Base-by-base conservation (phyloP, 2,797 vertebrate genomes). In the Siniperca undulata region DNA sequence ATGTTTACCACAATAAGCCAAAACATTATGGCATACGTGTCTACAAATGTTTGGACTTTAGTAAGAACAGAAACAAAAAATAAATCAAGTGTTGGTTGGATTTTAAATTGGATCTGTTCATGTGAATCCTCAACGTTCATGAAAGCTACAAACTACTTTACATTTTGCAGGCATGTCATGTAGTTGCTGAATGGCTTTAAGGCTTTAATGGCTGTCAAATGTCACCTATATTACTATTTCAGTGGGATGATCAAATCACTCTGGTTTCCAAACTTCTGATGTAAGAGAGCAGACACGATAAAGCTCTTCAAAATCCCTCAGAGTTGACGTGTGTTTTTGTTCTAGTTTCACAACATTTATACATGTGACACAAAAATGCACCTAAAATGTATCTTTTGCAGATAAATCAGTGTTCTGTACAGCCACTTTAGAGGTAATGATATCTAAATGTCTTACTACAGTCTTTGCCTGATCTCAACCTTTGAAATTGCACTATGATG, bases 191-290 rank as follows among this genome's bases (percentile, higher is more conserved):
- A 52, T 52, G 20, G 20, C 50, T 52, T 52, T 52, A 10, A 53
- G 3, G 20, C 50, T n/a, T 53, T 53, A 52, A 22, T 52, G 50
- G 50, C 20, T 52, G 50, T 53, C 52, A n/a, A 53, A 53, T 50
- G 22, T 53, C 1, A n/a, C 20, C 0, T 53, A 10, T 19, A 46
- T 24, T 30, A 50, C 20, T 17, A 12, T 13, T 40, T 38, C 22
- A 64, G 14, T n/a, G 13, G 44, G 17, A 40, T 40, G 34, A 30
- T 52, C 22, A 73, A 61, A 61, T 44, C 68, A 44, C 56, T 82
- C 80, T 53, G 22, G 17, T 78, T 78, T 68, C 58, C 50, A 56
- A 72, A 71, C 38, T 17, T 56, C 8, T 34, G 13, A 27, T 20
- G 17, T 50, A 50, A 53, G 50, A 10, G 20, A 52, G 50, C 50